A percentile compares a stretch with the other conserved stretches of the same genome.
Evolutionary conservation across 2,888 invertebrate species (phyloP).

Genomic region (Cephus pygmeus): DNA sequence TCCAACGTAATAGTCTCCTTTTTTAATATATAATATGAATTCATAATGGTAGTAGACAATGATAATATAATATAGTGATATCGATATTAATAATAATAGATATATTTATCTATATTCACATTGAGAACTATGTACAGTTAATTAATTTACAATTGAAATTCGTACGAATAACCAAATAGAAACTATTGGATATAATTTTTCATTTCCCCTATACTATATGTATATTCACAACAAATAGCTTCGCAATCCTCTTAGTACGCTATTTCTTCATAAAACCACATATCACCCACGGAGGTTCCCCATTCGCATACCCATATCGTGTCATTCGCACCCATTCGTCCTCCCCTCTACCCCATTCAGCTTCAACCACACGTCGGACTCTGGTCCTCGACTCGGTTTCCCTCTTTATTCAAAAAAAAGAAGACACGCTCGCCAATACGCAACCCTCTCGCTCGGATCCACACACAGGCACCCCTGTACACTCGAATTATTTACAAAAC

Average conservation of each 20-base stretch:
- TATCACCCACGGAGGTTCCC: neutral
- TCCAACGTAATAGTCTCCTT: constrained; percentile 62
- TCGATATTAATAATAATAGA: constrained; percentile 41
- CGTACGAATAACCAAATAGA: constrained; percentile 57
- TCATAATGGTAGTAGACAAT: constrained; percentile 64
- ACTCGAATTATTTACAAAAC: constrained; percentile 6
- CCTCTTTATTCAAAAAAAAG: neutral
- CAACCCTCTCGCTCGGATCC: too few species aligned
- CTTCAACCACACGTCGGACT: neutral
- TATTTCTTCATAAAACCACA: neutral
- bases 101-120: constrained; percentile 64
- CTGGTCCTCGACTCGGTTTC: neutral
- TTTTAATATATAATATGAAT: constrained; percentile 64
- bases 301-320: neutral
- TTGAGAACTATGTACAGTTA: constrained; percentile 64
- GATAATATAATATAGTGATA: constrained; percentile 52
- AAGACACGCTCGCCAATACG: neutral
- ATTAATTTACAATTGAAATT: constrained; percentile 61
- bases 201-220: constrained; percentile 47
- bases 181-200: constrained; percentile 32
- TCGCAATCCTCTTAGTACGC: constrained; percentile 6
- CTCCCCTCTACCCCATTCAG: neutral
- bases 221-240: constrained; percentile 59
- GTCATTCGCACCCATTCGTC: neutral
- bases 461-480: neutral